Conservation (phyloP, 2,797 vertebrate species). For the Microhierax caerulescens region DNA sequence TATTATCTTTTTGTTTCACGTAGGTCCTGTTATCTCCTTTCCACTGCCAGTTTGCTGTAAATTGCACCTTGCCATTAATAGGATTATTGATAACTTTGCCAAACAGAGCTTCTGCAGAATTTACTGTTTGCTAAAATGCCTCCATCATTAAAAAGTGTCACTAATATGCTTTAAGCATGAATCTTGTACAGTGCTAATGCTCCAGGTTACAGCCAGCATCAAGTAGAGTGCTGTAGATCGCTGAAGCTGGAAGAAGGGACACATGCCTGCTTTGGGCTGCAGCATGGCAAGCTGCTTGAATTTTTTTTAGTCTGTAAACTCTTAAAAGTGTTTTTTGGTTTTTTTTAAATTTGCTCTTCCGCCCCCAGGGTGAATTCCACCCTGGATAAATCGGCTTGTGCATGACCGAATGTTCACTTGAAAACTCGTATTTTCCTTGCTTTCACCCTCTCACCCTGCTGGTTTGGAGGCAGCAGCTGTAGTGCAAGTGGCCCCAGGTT, state of each 20-base stretch:
- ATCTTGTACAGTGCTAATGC: background rate
- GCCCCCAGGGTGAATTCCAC: background rate
- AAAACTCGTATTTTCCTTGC: background rate
- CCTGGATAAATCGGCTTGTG: background rate
- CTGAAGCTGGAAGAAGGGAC: background rate
- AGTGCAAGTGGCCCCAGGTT: background rate
- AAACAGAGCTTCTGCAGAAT: constrained; percentile 23
- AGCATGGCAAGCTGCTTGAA: background rate
- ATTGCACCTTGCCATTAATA: constrained; percentile 61
- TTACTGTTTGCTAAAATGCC: constrained; percentile 31
- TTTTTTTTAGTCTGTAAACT: background rate
- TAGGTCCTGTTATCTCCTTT: constrained; percentile 52
- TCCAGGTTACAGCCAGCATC: background rate
- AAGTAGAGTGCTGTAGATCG: background rate
- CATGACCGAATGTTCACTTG: accelerated
- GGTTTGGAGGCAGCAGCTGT: background rate
- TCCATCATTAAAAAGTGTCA: background rate
- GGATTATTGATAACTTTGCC: constrained; percentile 55
- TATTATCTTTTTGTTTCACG: constrained; percentile 56
- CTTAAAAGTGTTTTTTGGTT: background rate
- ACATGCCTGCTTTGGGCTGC: background rate
- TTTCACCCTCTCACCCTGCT: background rate
- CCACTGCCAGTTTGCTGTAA: constrained; percentile 45
- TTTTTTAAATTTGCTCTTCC: background rate
- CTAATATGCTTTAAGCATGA: constrained; percentile 35